phyloP scores from a whole-genome alignment of 1,140 invertebrate genomes.

The Aricia agestis region DNA sequence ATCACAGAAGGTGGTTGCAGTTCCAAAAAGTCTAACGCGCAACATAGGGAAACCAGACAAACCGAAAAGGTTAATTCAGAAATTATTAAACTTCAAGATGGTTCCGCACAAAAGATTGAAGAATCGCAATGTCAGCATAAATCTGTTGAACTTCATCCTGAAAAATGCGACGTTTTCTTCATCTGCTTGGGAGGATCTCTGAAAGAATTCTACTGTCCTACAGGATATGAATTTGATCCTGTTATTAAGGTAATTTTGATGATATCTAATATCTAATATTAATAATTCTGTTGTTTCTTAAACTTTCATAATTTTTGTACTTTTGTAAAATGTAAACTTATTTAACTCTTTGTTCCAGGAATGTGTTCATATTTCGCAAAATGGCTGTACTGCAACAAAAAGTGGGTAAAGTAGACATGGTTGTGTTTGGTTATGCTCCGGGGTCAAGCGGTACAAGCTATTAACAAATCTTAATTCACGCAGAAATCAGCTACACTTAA shows the following conservation, averaged over 20 bases:
- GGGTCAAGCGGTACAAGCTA: neutral
- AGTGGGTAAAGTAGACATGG: neutral
- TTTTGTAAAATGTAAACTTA: no score
- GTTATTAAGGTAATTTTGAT: conserved; percentile 23
- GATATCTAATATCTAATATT: no score
- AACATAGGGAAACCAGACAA: conserved; percentile 7
- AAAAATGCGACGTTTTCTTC: conserved; percentile 35
- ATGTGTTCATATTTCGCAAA: conserved; percentile 32
- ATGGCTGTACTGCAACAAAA: conserved; percentile 36
- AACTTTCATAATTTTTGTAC: no score
- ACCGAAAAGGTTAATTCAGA: neutral
- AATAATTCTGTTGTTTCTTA: no score
- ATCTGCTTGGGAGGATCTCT: conserved; percentile 31
- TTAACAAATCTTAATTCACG: no score
- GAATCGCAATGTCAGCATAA: neutral
- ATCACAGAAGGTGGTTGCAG: conserved; percentile 32
- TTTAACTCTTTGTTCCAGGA: conserved; percentile 33
- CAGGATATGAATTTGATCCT: conserved; percentile 36
- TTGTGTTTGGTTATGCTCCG: no score
- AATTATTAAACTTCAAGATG: neutral
- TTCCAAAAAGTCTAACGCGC: neutral
- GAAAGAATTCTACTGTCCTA: conserved; percentile 30
- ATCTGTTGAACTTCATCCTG: conserved; percentile 26
- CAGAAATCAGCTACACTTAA: no score
- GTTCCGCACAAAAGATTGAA: neutral